Evolutionary conservation across 2,888 invertebrate species (phyloP), one percentile per base, ranked within the genome.

Genomic region (Mythimna impura): DNA sequence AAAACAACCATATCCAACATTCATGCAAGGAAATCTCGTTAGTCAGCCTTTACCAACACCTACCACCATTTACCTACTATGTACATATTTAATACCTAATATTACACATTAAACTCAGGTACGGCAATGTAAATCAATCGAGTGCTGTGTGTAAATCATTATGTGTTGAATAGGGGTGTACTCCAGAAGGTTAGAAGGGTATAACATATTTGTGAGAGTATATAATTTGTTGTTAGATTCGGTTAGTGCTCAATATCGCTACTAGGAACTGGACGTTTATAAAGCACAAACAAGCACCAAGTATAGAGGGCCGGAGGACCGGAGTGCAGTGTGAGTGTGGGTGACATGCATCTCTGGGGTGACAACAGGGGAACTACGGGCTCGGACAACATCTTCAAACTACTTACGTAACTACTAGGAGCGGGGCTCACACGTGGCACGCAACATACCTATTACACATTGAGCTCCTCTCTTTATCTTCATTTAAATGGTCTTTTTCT

Each of bases 11-110:
- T 88, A 89, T 88, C 89, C 92, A 86, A 94, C 92, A 94, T 94
- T 94, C 95, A 96, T 96, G 96, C 96, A 95, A 95, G 95, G 94
- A 96, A 96, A 96, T 96, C 96, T 96, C 96, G 96, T 96, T 95
- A 95, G 92, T 92, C 92, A 90, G 93, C 92, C 85, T 86, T 84
- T 86, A 87, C 83, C 73, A 85, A 86, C 81, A 86, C 87, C 83
- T 86, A 87, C 85, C 81, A 88, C 83, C 76, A 78, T 83, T 75
- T 72, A 76, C 76, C 85, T 84, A 80, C 74, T 76, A 76, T 69
- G 70, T 80, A 82, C 73, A 81, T 83, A 79, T 73, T 77, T 65
- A 66, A 73, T 68, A 74, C 73, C 66, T 69, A 75, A 77, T 74
- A 64, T 80, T 60, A 86, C 73, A 79, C 77, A 79, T 83, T 73